These are phyloP conservation scores for Elephas maximus DNA, from an alignment of 2,113 vertebrate species.

Conservation along the genomic window DNA sequence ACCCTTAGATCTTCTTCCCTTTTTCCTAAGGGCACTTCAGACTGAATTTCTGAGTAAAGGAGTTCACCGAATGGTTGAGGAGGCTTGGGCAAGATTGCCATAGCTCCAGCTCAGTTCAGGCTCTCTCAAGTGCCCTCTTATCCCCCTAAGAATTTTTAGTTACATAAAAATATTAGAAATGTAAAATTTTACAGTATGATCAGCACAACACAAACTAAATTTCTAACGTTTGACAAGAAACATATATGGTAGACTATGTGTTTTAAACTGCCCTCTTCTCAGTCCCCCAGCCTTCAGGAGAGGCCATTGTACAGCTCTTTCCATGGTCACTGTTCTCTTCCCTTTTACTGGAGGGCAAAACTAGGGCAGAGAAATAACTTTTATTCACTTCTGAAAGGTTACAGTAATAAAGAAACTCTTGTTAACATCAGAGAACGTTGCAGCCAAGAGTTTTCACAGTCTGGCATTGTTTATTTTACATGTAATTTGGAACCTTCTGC, in stretches of 20 bases:
- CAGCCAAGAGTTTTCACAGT: conserved; percentile 93
- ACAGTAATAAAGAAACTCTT: conserved; percentile 94
- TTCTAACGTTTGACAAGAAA: conserved; percentile 77
- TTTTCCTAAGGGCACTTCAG: not conserved
- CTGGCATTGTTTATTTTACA: conserved; percentile 93
- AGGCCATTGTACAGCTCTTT: conserved; percentile 86
- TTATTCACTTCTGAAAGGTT: conserved; percentile 92
- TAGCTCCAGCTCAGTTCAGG: conserved; percentile 18
- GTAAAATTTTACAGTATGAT: conserved; percentile 72
- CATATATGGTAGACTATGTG: conserved; percentile 77
- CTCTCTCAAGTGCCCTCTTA: conserved; percentile 34
- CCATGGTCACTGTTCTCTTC: conserved; percentile 87
- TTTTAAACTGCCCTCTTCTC: conserved; percentile 63
- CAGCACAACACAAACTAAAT: conserved; percentile 72
- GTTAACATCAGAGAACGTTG: conserved; percentile 91
- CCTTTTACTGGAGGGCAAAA: conserved; percentile 91
- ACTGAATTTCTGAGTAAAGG: conserved; percentile 51
- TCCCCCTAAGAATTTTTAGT: conserved; percentile 61
- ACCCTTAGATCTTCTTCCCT: not conserved
- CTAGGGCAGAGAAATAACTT: conserved; percentile 92
- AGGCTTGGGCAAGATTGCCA: conserved; percentile 46
- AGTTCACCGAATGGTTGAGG: conserved; percentile 28
- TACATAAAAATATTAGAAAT: conserved; percentile 66
- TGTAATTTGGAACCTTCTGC: conserved; percentile 93
- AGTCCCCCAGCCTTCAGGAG: conserved; percentile 78